Evolutionary conservation across 2,888 invertebrate genomes (phyloP).

Genomic region (Anoplius nigerrimus): DNA sequence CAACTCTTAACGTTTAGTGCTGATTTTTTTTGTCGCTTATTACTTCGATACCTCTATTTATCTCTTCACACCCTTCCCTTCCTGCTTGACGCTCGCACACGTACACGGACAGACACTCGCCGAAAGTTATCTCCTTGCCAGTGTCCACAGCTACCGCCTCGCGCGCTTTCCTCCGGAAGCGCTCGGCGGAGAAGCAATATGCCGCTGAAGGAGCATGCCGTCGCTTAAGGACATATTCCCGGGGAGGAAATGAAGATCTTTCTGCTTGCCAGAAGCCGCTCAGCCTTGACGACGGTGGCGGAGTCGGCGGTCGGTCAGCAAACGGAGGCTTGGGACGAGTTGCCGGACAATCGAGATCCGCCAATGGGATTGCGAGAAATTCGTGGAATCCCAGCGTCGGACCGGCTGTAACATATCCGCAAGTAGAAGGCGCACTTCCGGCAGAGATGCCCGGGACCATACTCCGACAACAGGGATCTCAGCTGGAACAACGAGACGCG

Average conservation of each 20-base stretch:
- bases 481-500: background rate
- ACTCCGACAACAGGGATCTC: background rate
- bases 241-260: constrained; percentile 34
- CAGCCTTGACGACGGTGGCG: background rate
- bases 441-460: background rate
- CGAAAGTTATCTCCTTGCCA: too few species aligned
- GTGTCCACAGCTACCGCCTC: too few species aligned
- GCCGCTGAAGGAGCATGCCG: constrained; percentile 20
- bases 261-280: constrained; percentile 9
- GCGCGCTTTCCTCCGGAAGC: too few species aligned
- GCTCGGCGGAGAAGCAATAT: constrained; percentile 4
- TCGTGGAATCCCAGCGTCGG: constrained; percentile 43
- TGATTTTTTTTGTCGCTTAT: too few species aligned
- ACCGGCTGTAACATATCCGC: background rate
- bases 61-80: too few species aligned
- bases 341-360: constrained; percentile 44
- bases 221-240: constrained; percentile 20
- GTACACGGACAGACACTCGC: too few species aligned
- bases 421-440: constrained; percentile 16
- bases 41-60: too few species aligned
- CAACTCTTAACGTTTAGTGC: too few species aligned
- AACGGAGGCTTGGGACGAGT: constrained; percentile 42
- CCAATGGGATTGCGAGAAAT: constrained; percentile 52
- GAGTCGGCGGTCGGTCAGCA: constrained; percentile 37
- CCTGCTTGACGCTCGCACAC: too few species aligned